Base-by-base conservation (phyloP, 1,140 invertebrate species). In the Hylyphantes graminicola region DNA sequence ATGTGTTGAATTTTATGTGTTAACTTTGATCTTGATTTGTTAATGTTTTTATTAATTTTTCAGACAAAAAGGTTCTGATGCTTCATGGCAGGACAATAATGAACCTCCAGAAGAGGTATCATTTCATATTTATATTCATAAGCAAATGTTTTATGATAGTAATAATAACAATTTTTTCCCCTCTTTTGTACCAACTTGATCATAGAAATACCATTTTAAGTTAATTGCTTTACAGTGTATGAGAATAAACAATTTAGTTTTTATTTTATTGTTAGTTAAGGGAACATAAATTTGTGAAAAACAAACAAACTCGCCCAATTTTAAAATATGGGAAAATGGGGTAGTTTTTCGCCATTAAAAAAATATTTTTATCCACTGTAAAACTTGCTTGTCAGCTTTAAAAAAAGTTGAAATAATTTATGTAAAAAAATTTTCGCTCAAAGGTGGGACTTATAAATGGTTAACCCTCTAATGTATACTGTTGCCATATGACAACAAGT, bases 61-160 rank as follows among this genome's bases (percentile, higher is more conserved):
- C 87, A 95, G 93, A 88, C 89, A 93, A 59, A 94, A 93, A 91
- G 94, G 94, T 7, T 93, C 92, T 13, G 96, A 97, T 92, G 94
- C 95, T 7, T 94, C 94, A 7, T 96, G 95, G 93, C 92, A 94
- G 88, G 91, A 95, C 88, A 94, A 96, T 88, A 91, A 93, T 65
- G 96, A 98, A 89, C 93, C 94, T 54, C 96, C 96, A 4, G 88
- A 90, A 0, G 91, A 88, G 85, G 88, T 89, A 85, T 21, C 11
- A 13, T 54, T n/a, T 50, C 3, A 17, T 74, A 19, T n/a, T 76
- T 9, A 17, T 53, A 15, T 54, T 63, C 12, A 48, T 61, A 63
- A 59, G 10, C 35, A 10, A 35, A 15, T 61, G 21, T 3, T 21
- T 63, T 48, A 54, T 17, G 55, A 11, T 11, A 3, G 11, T 67